These are phyloP conservation scores for Lophura swinhoii DNA, from an alignment of 2,797 vertebrate species.

Conservation along the genomic window DNA sequence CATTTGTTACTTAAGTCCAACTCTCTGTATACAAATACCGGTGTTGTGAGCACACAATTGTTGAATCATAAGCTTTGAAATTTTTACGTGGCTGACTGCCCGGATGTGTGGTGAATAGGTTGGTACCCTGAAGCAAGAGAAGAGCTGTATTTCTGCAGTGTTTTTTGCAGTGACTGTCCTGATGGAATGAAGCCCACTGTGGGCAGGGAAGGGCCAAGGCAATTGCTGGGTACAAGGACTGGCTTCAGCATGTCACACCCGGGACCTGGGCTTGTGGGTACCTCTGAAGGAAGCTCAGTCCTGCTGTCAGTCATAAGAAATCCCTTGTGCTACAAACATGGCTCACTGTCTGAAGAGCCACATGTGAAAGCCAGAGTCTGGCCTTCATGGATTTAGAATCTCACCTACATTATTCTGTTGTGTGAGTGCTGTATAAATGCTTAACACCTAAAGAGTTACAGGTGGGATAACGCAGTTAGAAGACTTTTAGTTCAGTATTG, in stretches of 20 bases:
- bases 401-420: fast-evolving
- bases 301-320: too few relatives aligned
- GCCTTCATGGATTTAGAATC: background rate
- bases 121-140: background rate
- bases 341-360: background rate
- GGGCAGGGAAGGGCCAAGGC: background rate
- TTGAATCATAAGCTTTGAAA: background rate
- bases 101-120: too few relatives aligned
- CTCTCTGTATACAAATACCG: background rate
- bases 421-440: slow-evolving; percentile 31
- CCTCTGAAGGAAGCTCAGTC: background rate
- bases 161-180: background rate
- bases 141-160: background rate
- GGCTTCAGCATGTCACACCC: background rate
- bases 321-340: fast-evolving
- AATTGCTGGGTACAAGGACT: background rate
- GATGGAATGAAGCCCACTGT: too few relatives aligned
- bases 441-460: slow-evolving; percentile 22
- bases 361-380: background rate
- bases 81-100: background rate
- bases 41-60: background rate
- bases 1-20: fast-evolving
- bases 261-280: background rate
- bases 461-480: background rate
- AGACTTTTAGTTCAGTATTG: background rate